Percentiles rank a stretch among this genome's conserved stretches.
phyloP scores from a whole-genome alignment of 2,797 vertebrate genomes.

The Sebastes iracundus region DNA sequence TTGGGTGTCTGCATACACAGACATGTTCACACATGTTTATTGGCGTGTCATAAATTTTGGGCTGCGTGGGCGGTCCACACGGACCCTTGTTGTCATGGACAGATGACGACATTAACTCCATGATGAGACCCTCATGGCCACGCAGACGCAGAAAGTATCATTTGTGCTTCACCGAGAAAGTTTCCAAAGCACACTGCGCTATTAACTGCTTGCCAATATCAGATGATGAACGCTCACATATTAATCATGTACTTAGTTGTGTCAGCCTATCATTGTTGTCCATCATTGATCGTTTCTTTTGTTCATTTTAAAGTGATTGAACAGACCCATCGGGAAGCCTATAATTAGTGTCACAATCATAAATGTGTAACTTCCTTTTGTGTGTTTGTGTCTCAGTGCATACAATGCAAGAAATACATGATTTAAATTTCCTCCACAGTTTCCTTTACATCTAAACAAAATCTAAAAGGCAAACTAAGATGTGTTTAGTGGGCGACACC shows the following conservation, averaged over 20 bases:
- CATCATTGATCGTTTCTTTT: not conserved
- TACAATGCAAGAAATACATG: not conserved
- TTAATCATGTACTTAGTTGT: not conserved
- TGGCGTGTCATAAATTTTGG: not conserved
- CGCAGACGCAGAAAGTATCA: not conserved
- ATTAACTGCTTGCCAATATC: not conserved
- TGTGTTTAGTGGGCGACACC: not conserved
- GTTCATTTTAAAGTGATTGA: not conserved
- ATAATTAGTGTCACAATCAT: not conserved
- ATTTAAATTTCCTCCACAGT: not conserved
- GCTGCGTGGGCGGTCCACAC: not conserved
- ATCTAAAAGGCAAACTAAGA: not conserved
- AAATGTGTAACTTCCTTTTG: not conserved
- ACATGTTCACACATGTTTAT: not conserved
- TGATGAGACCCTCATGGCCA: not conserved
- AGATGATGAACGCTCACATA: constrained; percentile 15
- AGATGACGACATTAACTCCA: not conserved
- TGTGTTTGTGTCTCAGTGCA: not conserved
- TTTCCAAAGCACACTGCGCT: not conserved
- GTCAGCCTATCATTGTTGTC: not conserved
- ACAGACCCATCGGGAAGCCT: not conserved
- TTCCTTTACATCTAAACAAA: not conserved
- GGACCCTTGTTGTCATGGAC: not conserved
- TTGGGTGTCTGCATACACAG: not conserved
- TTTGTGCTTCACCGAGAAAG: not conserved